Base-by-base conservation (phyloP, 2,888 invertebrate genomes). In the Chrysolina oricalcia region DNA sequence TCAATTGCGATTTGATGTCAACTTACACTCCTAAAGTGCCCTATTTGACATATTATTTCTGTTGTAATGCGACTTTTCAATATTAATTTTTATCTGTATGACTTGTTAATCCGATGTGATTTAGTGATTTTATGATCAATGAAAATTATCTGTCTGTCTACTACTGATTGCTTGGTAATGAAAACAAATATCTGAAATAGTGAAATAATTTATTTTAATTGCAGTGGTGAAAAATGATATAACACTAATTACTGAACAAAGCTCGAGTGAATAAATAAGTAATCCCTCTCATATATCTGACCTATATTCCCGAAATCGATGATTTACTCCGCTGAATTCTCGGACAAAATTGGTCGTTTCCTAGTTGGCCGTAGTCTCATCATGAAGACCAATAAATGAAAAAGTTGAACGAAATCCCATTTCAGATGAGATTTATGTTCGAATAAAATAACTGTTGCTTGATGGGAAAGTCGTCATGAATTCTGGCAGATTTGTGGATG, bases 331-430 rank as follows among this genome's bases (percentile, higher is more conserved):
- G 11, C 19, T 23, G 9, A 56, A 56, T 11, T 23, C 13, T 23
- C 56, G 19, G 56, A 56, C 56, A 56, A 10, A 56, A 21, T 23
- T 23, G 56, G 13, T 56, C 13, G 56, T 19, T 56, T 21, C 56
- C 17, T 56, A 23, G 21, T 56, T 56, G 5, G 23, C 56, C 13
- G 13, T 13, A 56, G 23, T 21, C 17, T 48, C 48, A 11, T 21
- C 56, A 23, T 56, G 15, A 23, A 56, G 21, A 56, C 23, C 23
- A 56, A 56, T 56, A 56, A 56, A 23, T 56, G 56, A 56, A 56
- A 56, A 56, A 56, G 56, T 56, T 23, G 15, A 19, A 56, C 56
- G 23, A 56, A 56, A 56, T 23, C 23, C 56, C 21, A 56, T 56
- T 56, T 56, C 23, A 21, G 56, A 56, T 56, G 21, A 21, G 56